phyloP scores from a whole-genome alignment of 1,140 invertebrate species.

The Gonatopus flavifemur region DNA sequence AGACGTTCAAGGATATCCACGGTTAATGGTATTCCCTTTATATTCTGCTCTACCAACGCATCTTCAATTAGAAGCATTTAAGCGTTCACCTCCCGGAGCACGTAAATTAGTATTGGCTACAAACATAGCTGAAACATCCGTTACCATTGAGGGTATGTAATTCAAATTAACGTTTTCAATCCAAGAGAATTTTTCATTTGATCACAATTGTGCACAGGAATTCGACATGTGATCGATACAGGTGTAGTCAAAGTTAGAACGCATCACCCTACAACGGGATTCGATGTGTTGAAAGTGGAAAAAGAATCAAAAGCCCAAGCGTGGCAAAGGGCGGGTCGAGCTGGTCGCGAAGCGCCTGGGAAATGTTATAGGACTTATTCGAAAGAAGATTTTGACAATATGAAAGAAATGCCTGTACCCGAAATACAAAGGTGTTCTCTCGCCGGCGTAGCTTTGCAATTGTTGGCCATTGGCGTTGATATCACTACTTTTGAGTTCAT shows the following conservation, averaged over 20 bases:
- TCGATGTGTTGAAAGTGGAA: constrained; percentile 83
- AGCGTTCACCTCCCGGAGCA: constrained; percentile 64
- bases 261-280: constrained; percentile 78
- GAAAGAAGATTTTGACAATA: constrained; percentile 68
- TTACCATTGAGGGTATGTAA: constrained; percentile 78
- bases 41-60: constrained; percentile 80
- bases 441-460: constrained; percentile 75
- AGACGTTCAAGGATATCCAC: constrained; percentile 56
- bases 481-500: constrained; percentile 88
- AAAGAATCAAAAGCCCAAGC: constrained; percentile 89
- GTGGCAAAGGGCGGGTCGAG: constrained; percentile 87
- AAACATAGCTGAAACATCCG: constrained; percentile 96
- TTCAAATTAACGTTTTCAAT: neutral
- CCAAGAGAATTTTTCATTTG: neutral
- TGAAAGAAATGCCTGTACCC: constrained; percentile 74
- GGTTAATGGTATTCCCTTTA: constrained; percentile 74
- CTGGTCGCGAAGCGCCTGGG: constrained; percentile 83
- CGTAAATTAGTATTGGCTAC: constrained; percentile 95
- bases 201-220: constrained; percentile 59
- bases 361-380: constrained; percentile 85
- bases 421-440: constrained; percentile 86
- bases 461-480: constrained; percentile 82
- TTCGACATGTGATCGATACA: constrained; percentile 92
- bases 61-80: constrained; percentile 80
- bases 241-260: constrained; percentile 90